Base-by-base conservation (phyloP, 2,797 vertebrate species). In the Hippopotamyrus pictus region DNA sequence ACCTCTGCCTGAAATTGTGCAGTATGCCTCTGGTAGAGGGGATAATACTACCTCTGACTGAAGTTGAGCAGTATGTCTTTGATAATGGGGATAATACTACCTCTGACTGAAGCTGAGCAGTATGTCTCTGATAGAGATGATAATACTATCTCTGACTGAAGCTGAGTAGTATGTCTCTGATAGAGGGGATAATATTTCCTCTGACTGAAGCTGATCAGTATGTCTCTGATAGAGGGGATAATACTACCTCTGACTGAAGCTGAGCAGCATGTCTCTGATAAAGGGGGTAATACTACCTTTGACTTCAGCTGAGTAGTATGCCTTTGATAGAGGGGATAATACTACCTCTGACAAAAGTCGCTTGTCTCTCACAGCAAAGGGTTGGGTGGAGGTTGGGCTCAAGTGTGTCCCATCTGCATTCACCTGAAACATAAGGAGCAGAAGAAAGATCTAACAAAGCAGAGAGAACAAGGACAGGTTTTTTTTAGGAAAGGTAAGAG, bases 271-370 rank as follows among this genome's bases (percentile, higher is more conserved):
- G 12, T 33, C 65, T 73, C 22, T 1, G 29, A 14, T 29, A 22
- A 33, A 4, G 22, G 22, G 22, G 65, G 9, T 37, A 29, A 73
- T 73, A 14, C 12, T 29, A 12, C 65, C 29, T 29, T 8, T 73
- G 65, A 29, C 11, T 73, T 9, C 3, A 73, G 29, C 3, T 25
- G 29, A 33, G 29, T 7, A 33, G 79, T 46, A 48, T 7, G 65
- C 29, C 29, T 37, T 25, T 33, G 65, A 79, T 44, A 14, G n/a
- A 90, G 88, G 46, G 65, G 22, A 46, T n/a, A 25, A 3, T 73
- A 5, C 11, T 90, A 92, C 93, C 93, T 95, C 93, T 89, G 76
- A 87, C 89, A 93, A 90, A 50, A 86, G 82, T 41, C 29, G 37
- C 48, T 90, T 90, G 46, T 91, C 91, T 89, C 88, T 91, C 73